Base-by-base conservation (phyloP, 2,888 invertebrate genomes). In the Serripes groenlandicus region DNA sequence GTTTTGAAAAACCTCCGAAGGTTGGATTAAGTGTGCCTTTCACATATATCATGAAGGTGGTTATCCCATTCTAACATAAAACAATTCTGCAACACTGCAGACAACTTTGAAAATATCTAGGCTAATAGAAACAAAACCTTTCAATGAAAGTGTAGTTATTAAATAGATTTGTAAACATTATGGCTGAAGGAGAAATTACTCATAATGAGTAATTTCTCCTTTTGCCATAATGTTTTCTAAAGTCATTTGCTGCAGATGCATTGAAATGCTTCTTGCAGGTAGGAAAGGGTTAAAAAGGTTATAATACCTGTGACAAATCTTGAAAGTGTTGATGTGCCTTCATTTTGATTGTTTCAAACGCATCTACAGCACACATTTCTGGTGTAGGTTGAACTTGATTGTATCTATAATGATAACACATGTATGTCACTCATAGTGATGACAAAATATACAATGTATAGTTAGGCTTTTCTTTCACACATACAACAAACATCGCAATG, bases 271-370 rank as follows among this genome's bases (percentile, higher is more conserved):
- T 11, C 9, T 11, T 42, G 7, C n/a, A 15, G 7, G 42, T 42
- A 15, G 42, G 7, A 42, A 11, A 11, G 42, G 42, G 42, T 49
- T 5, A 49, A 49, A 49, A 1, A 15, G 21, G 15, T 21, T 49
- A 21, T 49, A 2, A 49, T 78, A 93, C 93, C 90, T 90, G 90
- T 32, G 94, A 89, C 28, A 94, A 75, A 84, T 94, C 94, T 71
- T 87, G 89, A 89, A 91, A 94, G 72, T 93, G 92, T 56, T 88
- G 85, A 82, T 94, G 92, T 35, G 90, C 91, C 84, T 93, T 94
- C 58, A 81, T 73, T 75, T 86, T 88, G 68, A 94, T 86, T 23
- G 90, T 66, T 49, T 83, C 81, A 80, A 93, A 92, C n/a, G 92
- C 93, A 75, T 92, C 90, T 37, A 91, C 91, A 42, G 94, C 94